These are phyloP conservation scores for Pseudotriccus pelzelni DNA, from an alignment of 2,797 vertebrate species.

Conservation along the genomic window DNA sequence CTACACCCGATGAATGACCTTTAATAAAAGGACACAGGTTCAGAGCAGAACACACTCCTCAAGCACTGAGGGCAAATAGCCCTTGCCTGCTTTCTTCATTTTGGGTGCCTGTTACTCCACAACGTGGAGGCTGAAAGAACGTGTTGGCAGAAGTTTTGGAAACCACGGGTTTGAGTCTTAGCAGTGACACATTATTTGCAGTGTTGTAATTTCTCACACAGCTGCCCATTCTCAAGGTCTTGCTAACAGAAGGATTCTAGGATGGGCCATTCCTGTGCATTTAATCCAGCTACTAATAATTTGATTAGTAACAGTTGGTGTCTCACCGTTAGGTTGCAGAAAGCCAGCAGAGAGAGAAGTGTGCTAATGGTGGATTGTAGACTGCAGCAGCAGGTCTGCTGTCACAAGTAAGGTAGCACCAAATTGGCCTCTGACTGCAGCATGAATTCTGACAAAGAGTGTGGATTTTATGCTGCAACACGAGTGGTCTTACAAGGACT, in stretches of 20 bases:
- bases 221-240: background rate
- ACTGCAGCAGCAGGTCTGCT: background rate
- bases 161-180: background rate
- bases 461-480: fast-evolving
- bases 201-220: background rate
- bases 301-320: background rate
- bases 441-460: background rate
- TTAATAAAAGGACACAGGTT: constrained; percentile 26
- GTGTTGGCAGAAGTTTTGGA: background rate
- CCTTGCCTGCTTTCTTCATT: background rate
- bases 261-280: background rate
- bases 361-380: background rate
- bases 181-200: fast-evolving
- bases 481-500: background rate
- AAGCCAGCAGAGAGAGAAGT: background rate
- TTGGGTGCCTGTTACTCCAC: background rate
- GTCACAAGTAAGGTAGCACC: background rate
- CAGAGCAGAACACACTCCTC: background rate
- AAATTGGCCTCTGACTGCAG: background rate
- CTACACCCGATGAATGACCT: constrained; percentile 26
- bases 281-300: background rate
- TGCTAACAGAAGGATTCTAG: background rate
- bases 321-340: background rate
- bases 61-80: background rate
- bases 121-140: background rate